Evolutionary conservation across 2,113 vertebrate species (phyloP), one percentile per base, ranked within the genome.

Genomic region (Oncorhynchus tshawytscha): DNA sequence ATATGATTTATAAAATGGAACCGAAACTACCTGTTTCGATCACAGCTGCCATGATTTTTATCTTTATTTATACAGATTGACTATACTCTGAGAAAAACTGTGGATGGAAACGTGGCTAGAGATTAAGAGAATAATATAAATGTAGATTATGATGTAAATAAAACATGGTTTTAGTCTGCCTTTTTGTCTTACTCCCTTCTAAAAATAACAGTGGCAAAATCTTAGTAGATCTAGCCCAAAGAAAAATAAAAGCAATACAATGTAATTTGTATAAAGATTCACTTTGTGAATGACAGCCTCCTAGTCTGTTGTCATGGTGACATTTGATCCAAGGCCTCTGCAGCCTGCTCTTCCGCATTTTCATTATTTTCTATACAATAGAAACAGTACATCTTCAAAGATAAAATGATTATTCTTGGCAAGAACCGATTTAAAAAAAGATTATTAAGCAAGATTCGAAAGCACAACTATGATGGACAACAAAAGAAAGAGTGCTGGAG

Each of bases 341-440:
- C 76, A 88, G 87, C 82, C 82, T 79, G 79, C 87, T 85, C 80
- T 91, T 84, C 86, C 82, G 81, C 77, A 77, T 88, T 82, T 87
- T 89, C 88, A 90, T 90, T 88, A 89, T 91, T 91, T 92, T 91
- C 91, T 91, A 91, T 90, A 91, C 89, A 91, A 91, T 92, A 92
- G 91, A 91, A 92, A 92, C 91, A 91, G 89, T 88, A 90, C 88
- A 87, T 89, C 82, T 76, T 85, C 90, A 81, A 86, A 90, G 90
- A 91, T 90, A 90, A 88, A 92, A 80, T 79, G 85, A 89, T 88
- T 91, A 85, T 88, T 93, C 88, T 88, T 88, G 87, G 86, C 88
- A 88, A 90, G 39, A 72, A 84, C 64, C 72, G 75, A 77, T 71
- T 62, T 39, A 65, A 77, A 75, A 78, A 75, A 81, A 62, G 82